Percentiles rank a stretch among this genome's conserved stretches.
phyloP scores from a whole-genome alignment of 2,888 invertebrate genomes.

The Clunio marinus region DNA sequence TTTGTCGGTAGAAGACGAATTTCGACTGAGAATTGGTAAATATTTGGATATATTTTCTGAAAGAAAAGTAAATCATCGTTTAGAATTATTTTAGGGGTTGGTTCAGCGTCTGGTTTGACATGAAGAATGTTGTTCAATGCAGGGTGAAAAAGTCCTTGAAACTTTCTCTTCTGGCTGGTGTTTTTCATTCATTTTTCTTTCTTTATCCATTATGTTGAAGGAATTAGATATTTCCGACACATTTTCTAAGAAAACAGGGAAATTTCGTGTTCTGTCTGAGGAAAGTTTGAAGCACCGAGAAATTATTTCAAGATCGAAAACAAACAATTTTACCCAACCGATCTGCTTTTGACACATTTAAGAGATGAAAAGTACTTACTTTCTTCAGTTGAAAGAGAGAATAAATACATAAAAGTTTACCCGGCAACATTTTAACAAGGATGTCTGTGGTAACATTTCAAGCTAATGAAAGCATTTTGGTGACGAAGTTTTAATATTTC shows the following conservation, averaged over 20 bases:
- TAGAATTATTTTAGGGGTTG: background rate
- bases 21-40: constrained; percentile 7
- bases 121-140: constrained; percentile 1
- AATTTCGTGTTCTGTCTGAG: background rate
- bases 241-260: too few species aligned
- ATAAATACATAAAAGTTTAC: too few species aligned
- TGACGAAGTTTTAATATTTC: too few species aligned
- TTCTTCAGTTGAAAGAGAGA: too few species aligned
- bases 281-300: background rate
- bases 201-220: background rate
- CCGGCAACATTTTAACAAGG: too few species aligned
- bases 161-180: background rate
- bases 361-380: too few species aligned
- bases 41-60: background rate
- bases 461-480: background rate
- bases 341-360: constrained; percentile 13
- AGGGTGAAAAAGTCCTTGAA: background rate
- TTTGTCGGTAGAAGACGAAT: too few species aligned
- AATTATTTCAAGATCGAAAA: constrained; percentile 1
- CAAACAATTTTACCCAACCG: constrained; percentile 10
- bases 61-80: too few species aligned
- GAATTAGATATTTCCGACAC: background rate
- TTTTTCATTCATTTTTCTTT: background rate
- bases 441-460: too few species aligned
- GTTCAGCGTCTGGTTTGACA: constrained; percentile 15